These are phyloP conservation scores for Pristionchus maxplancki DNA, from an alignment of 2,888 invertebrate genomes.

Conservation along the genomic window DNA sequence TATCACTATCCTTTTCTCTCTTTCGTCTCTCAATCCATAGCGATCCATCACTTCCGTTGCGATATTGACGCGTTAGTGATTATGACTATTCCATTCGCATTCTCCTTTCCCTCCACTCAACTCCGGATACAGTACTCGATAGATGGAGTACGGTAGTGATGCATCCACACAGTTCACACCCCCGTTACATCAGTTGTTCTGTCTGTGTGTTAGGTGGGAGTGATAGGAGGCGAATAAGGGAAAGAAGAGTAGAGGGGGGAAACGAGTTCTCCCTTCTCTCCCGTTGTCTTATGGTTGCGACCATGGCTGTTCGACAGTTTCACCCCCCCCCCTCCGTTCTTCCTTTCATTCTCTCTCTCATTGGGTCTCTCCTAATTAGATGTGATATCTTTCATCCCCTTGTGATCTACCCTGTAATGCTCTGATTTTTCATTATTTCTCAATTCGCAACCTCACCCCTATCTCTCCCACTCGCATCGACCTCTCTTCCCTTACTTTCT, in stretches of 20 bases:
- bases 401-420: not conserved
- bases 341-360: slow-evolving; percentile 28
- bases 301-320: slow-evolving; percentile 47
- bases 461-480: not conserved
- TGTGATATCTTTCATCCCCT: not conserved
- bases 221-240: slow-evolving; percentile 47
- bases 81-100: slow-evolving; percentile 1
- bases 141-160: slow-evolving; percentile 6
- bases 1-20: slow-evolving; percentile 34
- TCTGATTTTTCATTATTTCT: not conserved
- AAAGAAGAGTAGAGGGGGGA: not conserved
- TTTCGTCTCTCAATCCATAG: not conserved
- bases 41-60: slow-evolving; percentile 33
- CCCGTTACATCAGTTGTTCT: slow-evolving; percentile 41
- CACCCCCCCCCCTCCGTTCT: slow-evolving; percentile 24
- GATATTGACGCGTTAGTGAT: slow-evolving; percentile 42
- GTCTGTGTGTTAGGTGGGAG: slow-evolving; percentile 18
- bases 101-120: not conserved
- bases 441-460: not conserved
- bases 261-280: slow-evolving; percentile 14
- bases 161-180: slow-evolving; percentile 11
- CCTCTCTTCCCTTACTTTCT: not conserved
- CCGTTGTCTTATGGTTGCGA: slow-evolving; percentile 48
- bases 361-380: slow-evolving; percentile 8
- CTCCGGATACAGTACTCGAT: not conserved